Base-by-base conservation (phyloP, 2,797 vertebrate species). In the Protonibea diacanthus region DNA sequence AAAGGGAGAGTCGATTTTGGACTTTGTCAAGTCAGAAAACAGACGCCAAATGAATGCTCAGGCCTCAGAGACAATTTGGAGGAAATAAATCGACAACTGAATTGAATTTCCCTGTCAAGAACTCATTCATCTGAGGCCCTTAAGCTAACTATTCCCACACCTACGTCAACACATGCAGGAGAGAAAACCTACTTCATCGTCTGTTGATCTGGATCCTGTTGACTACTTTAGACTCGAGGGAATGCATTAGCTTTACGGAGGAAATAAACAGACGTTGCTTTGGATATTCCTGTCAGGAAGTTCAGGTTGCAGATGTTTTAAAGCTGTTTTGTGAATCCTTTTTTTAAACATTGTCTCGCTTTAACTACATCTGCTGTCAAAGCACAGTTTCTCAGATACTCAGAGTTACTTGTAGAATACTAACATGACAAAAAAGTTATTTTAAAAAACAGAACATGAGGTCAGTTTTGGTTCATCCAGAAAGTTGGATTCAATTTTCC, bases 391-490 rank as follows among this genome's bases (percentile, higher is more conserved):
- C 27, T 21, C 14, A 64, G 33, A 76, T 23, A 62, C 8, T 38
- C 33, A 21, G 48, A 51, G 51, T 72, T 62, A 45, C 49, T 38
- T 38, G 33, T 38, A 9, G 33, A 33, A 52, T 13, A 64, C 45
- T 42, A 58, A 62, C 27, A 82, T 56, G 23, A 64, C 9, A 73
- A 53, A 55, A 38, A 23, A 12, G 13, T 2, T 12, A 33, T 59
- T 27, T 9, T 7, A 27, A 53, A 57, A 53, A 71, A 42, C n/a
- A 25, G 21, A 8, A 63, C 55, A 61, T 66, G 45, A 84, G 42
- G 60, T 85, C 76, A 77, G 5, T 40, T 72, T 83, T 78, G 60
- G 42, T 71, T 82, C 70, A 55, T 55, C 45, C 12, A 53, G 70
- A 29, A 71, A 49, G 48, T 21, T 57, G 45, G 62, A 47, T 71